Conservation (phyloP, 2,113 vertebrate genomes). For the Lontra canadensis region DNA sequence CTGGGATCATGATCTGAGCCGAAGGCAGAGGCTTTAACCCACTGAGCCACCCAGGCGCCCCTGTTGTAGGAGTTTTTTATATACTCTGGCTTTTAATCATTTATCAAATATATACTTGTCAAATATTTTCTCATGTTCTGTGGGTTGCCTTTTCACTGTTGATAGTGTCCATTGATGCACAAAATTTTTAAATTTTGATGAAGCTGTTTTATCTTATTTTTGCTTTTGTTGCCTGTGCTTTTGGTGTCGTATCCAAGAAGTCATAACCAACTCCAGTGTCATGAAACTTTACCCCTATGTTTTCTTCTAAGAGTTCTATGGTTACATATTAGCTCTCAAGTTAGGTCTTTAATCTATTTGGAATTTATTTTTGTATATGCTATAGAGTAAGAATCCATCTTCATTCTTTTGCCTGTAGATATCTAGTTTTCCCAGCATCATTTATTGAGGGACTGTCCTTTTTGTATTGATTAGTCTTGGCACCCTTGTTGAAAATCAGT, state of each 20-base stretch:
- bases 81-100: neutral
- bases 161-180: neutral
- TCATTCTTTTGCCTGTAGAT: neutral
- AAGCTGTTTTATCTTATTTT: neutral
- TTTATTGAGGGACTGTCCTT: neutral
- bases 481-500: neutral
- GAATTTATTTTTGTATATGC: neutral
- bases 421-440: neutral
- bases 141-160: neutral
- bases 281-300: neutral
- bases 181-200: neutral
- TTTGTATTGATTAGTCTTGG: neutral
- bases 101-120: neutral
- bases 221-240: neutral
- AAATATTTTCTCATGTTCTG: neutral
- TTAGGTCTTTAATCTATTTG: neutral
- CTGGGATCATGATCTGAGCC: too few species aligned
- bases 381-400: neutral
- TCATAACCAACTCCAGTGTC: neutral
- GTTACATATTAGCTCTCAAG: neutral
- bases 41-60: too few species aligned
- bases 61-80: neutral
- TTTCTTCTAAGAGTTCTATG: neutral
- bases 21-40: too few species aligned
- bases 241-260: neutral